These are phyloP conservation scores for Drosophila robusta DNA, from an alignment of 2,888 invertebrate species.

Conservation along the genomic window DNA sequence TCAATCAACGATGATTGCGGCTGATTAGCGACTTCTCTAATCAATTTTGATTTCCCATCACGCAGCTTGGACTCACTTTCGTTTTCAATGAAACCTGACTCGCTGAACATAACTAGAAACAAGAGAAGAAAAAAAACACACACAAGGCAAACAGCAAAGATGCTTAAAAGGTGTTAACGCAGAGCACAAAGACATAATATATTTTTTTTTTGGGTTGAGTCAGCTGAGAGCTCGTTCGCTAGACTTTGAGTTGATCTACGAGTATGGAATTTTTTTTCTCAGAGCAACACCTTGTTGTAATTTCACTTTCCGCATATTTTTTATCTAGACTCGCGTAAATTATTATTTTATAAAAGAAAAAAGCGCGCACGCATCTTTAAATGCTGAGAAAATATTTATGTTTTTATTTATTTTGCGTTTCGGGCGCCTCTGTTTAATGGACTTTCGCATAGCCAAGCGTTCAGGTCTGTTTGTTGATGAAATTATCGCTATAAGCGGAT, in stretches of 20 bases:
- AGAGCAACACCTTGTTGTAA: slow-evolving; percentile 50
- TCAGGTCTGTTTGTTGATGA: slow-evolving; percentile 74
- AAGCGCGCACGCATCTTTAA: slow-evolving; percentile 56
- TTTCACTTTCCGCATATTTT: slow-evolving; percentile 72
- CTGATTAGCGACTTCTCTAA: slow-evolving; percentile 66
- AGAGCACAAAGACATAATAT: slow-evolving; percentile 30
- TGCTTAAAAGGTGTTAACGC: slow-evolving; percentile 62
- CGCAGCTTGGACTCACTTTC: slow-evolving; percentile 65
- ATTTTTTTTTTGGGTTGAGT: not conserved
- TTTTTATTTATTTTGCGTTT: slow-evolving; percentile 41
- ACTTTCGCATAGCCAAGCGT: slow-evolving; percentile 70
- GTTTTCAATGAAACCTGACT: slow-evolving; percentile 72
- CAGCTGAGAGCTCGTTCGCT: slow-evolving; percentile 9
- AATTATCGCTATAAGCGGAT: slow-evolving; percentile 59
- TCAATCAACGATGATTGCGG: slow-evolving; percentile 30
- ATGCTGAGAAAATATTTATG: slow-evolving; percentile 71
- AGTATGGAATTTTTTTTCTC: slow-evolving; percentile 29
- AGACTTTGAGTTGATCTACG: slow-evolving; percentile 26
- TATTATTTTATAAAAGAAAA: slow-evolving; percentile 44
- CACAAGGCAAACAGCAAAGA: slow-evolving; percentile 20
- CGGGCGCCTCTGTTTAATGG: slow-evolving; percentile 46
- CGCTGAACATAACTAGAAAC: slow-evolving; percentile 13
- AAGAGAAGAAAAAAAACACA: slow-evolving; percentile 9
- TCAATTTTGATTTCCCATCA: slow-evolving; percentile 43
- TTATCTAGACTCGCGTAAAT: slow-evolving; percentile 50